These are phyloP conservation scores for Sprattus sprattus DNA, from an alignment of 2,113 vertebrate species.

Conservation along the genomic window DNA sequence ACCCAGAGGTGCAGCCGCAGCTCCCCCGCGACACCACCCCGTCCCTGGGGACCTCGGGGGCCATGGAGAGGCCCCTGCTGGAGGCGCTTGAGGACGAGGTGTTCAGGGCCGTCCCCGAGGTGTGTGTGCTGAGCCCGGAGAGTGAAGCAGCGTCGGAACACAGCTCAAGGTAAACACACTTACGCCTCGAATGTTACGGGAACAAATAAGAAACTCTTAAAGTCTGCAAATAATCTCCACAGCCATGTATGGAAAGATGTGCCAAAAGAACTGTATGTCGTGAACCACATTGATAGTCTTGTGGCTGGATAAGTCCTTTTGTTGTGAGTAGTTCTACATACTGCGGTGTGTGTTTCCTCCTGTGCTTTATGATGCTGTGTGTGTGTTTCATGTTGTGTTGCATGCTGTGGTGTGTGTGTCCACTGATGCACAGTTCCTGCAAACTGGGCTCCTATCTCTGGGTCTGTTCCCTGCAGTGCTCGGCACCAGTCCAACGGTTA, in stretches of 20 bases:
- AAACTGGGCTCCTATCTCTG: neutral
- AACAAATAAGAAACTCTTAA: neutral
- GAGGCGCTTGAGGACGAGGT: conserved; percentile 37
- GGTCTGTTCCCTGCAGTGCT: neutral
- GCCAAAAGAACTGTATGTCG: neutral
- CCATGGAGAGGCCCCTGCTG: conserved; percentile 28
- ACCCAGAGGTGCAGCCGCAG: neutral
- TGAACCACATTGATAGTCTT: neutral
- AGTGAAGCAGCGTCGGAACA: conserved; percentile 25
- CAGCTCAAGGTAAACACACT: conserved; percentile 36
- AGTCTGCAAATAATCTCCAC: no score
- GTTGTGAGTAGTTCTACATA: no score
- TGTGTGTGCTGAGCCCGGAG: conserved; percentile 36
- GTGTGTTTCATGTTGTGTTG: neutral
- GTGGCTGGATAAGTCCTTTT: neutral
- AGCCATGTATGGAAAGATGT: no score
- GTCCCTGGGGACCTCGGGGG: conserved; percentile 31
- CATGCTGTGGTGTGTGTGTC: neutral
- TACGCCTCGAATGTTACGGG: neutral
- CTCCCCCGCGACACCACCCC: neutral
- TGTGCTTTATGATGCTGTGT: no score
- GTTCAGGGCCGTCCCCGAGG: conserved; percentile 36
- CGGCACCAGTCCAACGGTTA: neutral
- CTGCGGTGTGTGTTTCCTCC: no score
- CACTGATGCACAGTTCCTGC: neutral